A percentile compares a stretch with the other conserved stretches of the same genome.
Evolutionary conservation across 2,888 invertebrate species (phyloP).

Genomic region (Rapana venosa): DNA sequence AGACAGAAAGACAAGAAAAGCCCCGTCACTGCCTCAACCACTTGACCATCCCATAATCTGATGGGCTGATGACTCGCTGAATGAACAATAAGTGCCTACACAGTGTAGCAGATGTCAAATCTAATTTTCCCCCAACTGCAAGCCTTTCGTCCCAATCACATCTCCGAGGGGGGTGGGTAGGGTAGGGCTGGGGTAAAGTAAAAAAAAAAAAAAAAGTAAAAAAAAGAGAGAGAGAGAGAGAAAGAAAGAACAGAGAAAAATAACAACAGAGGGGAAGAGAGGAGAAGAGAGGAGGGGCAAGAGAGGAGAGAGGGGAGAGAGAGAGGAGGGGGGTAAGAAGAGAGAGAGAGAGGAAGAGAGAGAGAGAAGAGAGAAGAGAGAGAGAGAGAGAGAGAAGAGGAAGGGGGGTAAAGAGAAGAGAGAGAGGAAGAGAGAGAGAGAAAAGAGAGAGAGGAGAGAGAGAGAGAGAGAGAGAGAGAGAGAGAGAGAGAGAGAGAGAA

Average conservation of each 20-base stretch:
- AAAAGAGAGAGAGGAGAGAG: no score
- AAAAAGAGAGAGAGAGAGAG: neutral
- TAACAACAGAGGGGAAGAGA: neutral
- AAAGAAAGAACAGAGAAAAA: neutral
- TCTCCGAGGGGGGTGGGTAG: neutral
- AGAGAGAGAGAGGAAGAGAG: neutral
- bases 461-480: no score
- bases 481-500: no score
- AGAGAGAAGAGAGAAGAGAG: no score
- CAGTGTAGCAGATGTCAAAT: conserved; percentile 41
- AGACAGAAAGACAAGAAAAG: no score
- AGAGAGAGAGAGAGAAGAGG: neutral
- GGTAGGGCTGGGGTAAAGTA: no score
- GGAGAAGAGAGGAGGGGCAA: neutral
- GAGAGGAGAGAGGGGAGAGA: no score
- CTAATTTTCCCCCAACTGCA: conserved; percentile 10
- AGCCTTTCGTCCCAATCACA: conserved; percentile 11
- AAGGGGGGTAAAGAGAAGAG: neutral
- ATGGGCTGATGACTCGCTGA: neutral
- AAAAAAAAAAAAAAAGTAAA: neutral
- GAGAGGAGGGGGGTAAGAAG: neutral
- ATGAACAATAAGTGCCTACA: conserved; percentile 34
- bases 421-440: no score
- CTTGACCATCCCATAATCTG: neutral
- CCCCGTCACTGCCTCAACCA: neutral